Evolutionary conservation across 2,888 invertebrate species (phyloP).

Genomic region (Cephus pulcher): DNA sequence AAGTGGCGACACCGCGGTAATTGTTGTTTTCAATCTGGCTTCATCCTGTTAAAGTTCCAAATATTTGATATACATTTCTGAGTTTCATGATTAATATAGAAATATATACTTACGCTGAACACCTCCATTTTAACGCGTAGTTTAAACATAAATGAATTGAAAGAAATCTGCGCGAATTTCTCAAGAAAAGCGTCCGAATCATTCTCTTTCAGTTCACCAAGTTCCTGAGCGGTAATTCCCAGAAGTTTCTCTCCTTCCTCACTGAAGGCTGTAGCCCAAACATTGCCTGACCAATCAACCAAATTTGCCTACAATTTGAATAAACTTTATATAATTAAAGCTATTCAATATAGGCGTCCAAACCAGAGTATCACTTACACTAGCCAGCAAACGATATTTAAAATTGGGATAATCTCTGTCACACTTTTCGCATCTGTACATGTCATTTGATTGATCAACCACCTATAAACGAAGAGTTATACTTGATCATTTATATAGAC

Average conservation of each 20-base stretch:
- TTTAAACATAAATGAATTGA: constrained; percentile 85
- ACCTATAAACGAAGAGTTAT: constrained; percentile 64
- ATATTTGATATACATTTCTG: constrained; percentile 8
- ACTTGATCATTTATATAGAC: neutral
- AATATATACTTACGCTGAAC: constrained; percentile 80
- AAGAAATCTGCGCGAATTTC: constrained; percentile 80
- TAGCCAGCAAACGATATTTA: constrained; percentile 85
- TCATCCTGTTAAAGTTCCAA: constrained; percentile 76
- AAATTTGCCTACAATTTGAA: constrained; percentile 76
- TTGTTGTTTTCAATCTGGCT: constrained; percentile 80
- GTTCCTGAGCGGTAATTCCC: constrained; percentile 77
- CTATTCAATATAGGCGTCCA: neutral
- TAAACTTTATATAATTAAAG: neutral
- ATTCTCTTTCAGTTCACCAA: constrained; percentile 80
- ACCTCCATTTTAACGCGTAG: constrained; percentile 90
- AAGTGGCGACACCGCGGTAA: constrained; percentile 76
- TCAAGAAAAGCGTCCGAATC: constrained; percentile 76
- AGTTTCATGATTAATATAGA: constrained; percentile 7
- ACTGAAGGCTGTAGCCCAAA: constrained; percentile 93
- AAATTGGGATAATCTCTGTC: constrained; percentile 84
- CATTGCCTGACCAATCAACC: constrained; percentile 87
- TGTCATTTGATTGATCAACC: constrained; percentile 86
- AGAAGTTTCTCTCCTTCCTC: constrained; percentile 84
- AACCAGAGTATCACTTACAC: constrained; percentile 70
- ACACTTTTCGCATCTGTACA: constrained; percentile 96